Base-by-base conservation (phyloP, 2,888 invertebrate genomes). In the Alsophila aescularia region DNA sequence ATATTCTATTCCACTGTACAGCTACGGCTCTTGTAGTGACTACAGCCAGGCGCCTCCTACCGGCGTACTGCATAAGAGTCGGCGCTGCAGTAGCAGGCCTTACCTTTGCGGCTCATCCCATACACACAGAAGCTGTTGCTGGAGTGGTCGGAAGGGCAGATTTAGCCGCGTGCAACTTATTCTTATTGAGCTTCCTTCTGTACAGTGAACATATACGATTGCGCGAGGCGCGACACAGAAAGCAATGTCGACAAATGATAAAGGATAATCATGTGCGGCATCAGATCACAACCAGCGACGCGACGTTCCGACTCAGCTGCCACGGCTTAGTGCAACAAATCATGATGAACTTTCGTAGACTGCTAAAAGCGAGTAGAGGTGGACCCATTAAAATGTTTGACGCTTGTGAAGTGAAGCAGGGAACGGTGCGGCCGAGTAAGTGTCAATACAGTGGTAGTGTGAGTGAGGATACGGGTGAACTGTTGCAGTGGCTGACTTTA, bases 71-170 rank as follows among this genome's bases (percentile, higher is more conserved):
- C 73, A 92, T 92, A 52, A 92, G 93, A 69, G 93, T 95, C 68
- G 96, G 96, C 29, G 93, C 95, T 43, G 93, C 94, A 45, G 93
- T 96, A 24, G 94, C 98, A 0, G 97, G 97, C 0, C 92, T 98
- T 7, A 93, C 98, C 34, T 99, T 99, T 82, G 98, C 99, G 27
- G 95, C 96, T 1, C 99, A 99, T 88, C 99, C 99, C 10, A 95
- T 99, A 71, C 99, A 99, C 90, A 97, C 98, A 2, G 99, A 99
- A 87, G 98, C 99, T 0, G 98, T 99, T 27, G 97, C 98, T 0
- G 98, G 98, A 16, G 94, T 98, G 43, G 99, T 99, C 10, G 99
- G 99, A 1, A 93, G 99, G 52, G 98, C 99, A 2, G 99, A 99
- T 83, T 92, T 99, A 36, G 95, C 97, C 18, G 97, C 98, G 10